Base-by-base conservation (phyloP, 53 echinoderm and acorn worm species). In the Patiria pectinifera region DNA sequence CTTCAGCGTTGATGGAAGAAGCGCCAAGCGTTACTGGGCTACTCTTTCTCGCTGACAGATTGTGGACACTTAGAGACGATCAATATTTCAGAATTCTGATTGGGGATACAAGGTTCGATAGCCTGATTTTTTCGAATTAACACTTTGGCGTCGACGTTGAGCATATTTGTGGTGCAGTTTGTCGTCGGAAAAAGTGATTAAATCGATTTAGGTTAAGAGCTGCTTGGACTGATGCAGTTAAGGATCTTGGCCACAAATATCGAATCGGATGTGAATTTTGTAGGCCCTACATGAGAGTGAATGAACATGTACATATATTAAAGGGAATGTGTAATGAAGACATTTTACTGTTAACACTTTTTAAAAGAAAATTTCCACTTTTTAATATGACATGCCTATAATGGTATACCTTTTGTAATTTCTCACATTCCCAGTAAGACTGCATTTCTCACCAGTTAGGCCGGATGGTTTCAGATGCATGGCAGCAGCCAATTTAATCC, bases 11-110 rank as follows among this genome's bases (percentile, higher is more conserved):
- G 24, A 23, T 24, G 74, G 21, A 74, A 10, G 23, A n/a, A n/a
- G 74, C 22, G 9, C 19, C 4, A 23, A 74, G 74, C 19, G 19
- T 74, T 74, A 66, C 66, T 66, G 3, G 2, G 19, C 74, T 24
- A 4, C 24, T 23, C 22, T 74, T 4, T 69, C 69, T 18, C 24
- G 74, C 12, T 79, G 79, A 79, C 79, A 79, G 45, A 79, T 46
- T 79, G 79, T 46, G 16, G 11, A 48, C 79, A 79, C 79, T 79
- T 79, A 79, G 46, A 43, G 48, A 8, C 79, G 46, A 79, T 79
- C 79, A 79, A 79, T 79, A 48, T 25, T 74, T 8, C 22, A 2
- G 24, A 74, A 74, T 74, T 74, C 15, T 3, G 19, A 18, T 35
- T 16, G 66, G 66, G 66, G 19, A 66, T 16, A 22, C 21, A 24